Base-by-base conservation (phyloP, 2,113 vertebrate genomes). In the Actenoides lindsayi region DNA sequence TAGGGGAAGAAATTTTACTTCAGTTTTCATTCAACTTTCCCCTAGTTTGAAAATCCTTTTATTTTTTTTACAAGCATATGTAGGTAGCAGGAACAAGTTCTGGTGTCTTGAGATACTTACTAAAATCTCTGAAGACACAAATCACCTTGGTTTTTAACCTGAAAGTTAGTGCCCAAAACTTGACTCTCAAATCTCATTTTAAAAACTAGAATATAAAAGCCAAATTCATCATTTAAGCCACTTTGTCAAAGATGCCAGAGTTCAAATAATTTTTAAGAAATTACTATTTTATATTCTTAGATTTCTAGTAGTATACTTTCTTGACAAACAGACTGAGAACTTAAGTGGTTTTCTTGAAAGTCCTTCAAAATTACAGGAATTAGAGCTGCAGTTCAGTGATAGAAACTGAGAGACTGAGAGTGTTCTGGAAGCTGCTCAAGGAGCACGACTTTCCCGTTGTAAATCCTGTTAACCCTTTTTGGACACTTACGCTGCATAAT, bases 401-500 rank as follows among this genome's bases (percentile, higher is more conserved):
- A 35, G 16, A 63, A 96, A 17, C 42, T 59, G 75, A 67, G 69
- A 70, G 41, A 6, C 12, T 91, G 28, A 14, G 27, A 81, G 4
- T 23, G 13, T 67, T 75, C 44, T 87, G 71, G 59, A 46, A 73
- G 42, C 25, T 79, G 11, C 41, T 42, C 41, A 42, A 42, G 41
- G 56, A 86, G 21, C 51, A 68, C 42, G 44, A 28, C 25, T 73
- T 51, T 35, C 19, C 23, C 27, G 21, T 42, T 42, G 51, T 31
- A 79, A 79, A 33, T 30, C 37, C 16, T 69, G 10, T 5, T 19
- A 33, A 20, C 27, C 23, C 17, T 37, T 83, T 83, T 9, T 39
- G 54, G 63, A 48, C 23, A n/a, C 41, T 19, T 10, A 1, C 1
- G 23, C 2, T 19, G 31, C 35, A 5, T 12, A 10, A 3, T 28